Conservation (phyloP, 2,888 invertebrate species). For the Conus canariensis region DNA sequence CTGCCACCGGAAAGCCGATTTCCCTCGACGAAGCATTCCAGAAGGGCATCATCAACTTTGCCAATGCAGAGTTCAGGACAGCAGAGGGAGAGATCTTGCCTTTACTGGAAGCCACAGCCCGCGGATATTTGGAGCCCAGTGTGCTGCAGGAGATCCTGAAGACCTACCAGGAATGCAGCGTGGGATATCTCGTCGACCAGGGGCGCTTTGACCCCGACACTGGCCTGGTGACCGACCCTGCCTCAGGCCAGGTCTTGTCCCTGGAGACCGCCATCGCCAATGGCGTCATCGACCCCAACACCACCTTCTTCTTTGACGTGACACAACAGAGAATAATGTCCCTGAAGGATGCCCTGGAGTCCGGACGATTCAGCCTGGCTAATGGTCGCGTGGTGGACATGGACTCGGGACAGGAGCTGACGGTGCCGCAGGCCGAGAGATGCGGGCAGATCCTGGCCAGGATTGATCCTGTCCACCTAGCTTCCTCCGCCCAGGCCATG, state of each 20-base stretch:
- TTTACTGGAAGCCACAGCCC: conserved; percentile 68
- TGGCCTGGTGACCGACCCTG: conserved; percentile 79
- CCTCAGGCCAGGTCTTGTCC: conserved; percentile 76
- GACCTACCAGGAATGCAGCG: conserved; percentile 66
- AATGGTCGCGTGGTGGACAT: conserved; percentile 78
- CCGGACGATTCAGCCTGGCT: conserved; percentile 67
- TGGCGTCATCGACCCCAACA: conserved; percentile 68
- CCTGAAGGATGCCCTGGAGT: conserved; percentile 67
- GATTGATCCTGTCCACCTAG: conserved; percentile 57
- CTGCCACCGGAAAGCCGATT: conserved; percentile 64
- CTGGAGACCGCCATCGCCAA: conserved; percentile 74
- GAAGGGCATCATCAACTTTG: conserved; percentile 69
- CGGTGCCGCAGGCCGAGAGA: conserved; percentile 94
- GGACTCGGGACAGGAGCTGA: conserved; percentile 90
- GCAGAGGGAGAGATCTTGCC: conserved; percentile 63
- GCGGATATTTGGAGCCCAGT: conserved; percentile 67
- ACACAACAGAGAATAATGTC: conserved; percentile 64
- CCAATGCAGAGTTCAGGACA: conserved; percentile 64
- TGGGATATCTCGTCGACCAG: conserved; percentile 69
- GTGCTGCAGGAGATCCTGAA: conserved; percentile 68
- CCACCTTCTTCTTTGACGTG: conserved; percentile 69
- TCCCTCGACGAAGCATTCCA: conserved; percentile 73
- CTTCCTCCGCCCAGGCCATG: conserved; percentile 65
- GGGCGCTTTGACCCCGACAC: conserved; percentile 80
- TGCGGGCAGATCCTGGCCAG: conserved; percentile 43